These are phyloP conservation scores for Pollachius pollachius DNA, from an alignment of 2,113 vertebrate species.

Conservation along the genomic window DNA sequence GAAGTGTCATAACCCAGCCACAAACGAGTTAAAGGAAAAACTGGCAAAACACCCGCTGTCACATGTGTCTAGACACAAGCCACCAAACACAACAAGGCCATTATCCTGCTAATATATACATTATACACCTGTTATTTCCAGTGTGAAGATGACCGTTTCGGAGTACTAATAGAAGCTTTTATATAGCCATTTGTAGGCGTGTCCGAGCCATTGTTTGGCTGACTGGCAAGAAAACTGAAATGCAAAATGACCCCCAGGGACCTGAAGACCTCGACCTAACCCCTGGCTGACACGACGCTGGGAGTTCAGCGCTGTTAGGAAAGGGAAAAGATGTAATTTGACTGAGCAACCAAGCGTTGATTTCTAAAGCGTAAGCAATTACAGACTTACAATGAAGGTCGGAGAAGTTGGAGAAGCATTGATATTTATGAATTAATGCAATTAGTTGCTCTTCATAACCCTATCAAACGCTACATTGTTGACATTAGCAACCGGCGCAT, in stretches of 20 bases:
- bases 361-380: slow-evolving; percentile 52
- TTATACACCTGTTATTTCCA: slow-evolving; percentile 71
- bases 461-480: neutral
- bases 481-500: neutral
- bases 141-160: slow-evolving; percentile 62
- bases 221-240: slow-evolving; percentile 54
- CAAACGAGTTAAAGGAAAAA: no score
- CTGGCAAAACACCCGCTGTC: slow-evolving; percentile 38
- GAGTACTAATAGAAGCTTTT: slow-evolving; percentile 57
- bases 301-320: slow-evolving; percentile 37
- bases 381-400: slow-evolving; percentile 33
- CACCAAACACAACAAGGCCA: slow-evolving; percentile 64
- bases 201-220: slow-evolving; percentile 61
- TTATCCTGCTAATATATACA: slow-evolving; percentile 25
- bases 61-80: slow-evolving; percentile 66
- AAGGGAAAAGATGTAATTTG: slow-evolving; percentile 44
- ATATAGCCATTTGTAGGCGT: slow-evolving; percentile 66
- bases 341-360: slow-evolving; percentile 54
- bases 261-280: slow-evolving; percentile 48
- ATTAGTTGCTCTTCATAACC: slow-evolving; percentile 7
- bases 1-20: no score
- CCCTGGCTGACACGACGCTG: slow-evolving; percentile 64
- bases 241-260: slow-evolving; percentile 39
- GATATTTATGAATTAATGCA: slow-evolving; percentile 17
- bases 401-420: slow-evolving; percentile 16